A percentile compares a stretch with the other conserved stretches of the same genome.
Conservation (phyloP, 2,888 invertebrate genomes). For the Actias luna region DNA sequence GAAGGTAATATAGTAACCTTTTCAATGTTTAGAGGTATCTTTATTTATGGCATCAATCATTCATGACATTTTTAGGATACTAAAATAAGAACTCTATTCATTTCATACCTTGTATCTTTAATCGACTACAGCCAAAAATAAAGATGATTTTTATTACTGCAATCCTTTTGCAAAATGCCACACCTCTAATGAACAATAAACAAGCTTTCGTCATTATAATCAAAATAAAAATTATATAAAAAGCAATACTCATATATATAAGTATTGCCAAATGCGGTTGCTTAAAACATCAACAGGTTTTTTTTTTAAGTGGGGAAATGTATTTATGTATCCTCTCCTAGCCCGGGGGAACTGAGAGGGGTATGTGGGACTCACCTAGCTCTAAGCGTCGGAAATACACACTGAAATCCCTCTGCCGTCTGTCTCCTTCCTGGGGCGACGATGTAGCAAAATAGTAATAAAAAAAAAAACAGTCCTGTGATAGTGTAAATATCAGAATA, state of each 20-base stretch:
- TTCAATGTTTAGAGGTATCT: neutral
- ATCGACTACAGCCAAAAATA: neutral
- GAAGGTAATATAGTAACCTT: neutral
- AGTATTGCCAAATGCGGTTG: neutral
- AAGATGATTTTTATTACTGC: neutral
- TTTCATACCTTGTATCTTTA: neutral
- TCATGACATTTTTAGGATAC: neutral
- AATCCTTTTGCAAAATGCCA: neutral
- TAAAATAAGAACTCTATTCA: neutral
- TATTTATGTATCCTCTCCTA: no score
- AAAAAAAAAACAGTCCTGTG: no score
- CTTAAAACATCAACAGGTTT: no score
- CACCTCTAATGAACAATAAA: neutral
- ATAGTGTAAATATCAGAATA: no score
- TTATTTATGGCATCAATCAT: neutral
- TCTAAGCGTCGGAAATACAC: no score
- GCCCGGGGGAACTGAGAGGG: no score
- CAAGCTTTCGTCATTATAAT: neutral
- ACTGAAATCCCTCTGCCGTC: no score
- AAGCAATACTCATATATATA: neutral
- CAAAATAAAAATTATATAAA: neutral
- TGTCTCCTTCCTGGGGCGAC: no score
- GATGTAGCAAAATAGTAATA: no score
- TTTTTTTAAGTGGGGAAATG: no score
- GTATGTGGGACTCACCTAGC: no score